These are phyloP conservation scores for Microdon myrmicae DNA, from an alignment of 2,888 invertebrate genomes.

Conservation along the genomic window DNA sequence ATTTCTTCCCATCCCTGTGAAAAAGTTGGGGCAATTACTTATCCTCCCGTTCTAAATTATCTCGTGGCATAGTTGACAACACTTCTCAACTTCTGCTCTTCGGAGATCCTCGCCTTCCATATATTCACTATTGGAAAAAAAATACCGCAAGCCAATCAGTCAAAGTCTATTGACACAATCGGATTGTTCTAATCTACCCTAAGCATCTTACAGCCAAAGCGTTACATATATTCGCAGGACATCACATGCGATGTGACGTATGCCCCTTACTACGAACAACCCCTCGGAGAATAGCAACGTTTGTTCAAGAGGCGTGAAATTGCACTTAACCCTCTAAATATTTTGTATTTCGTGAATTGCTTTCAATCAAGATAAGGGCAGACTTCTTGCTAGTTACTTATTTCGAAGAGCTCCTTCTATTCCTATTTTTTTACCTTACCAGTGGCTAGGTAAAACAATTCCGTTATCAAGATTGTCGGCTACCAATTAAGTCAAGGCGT, in stretches of 20 bases:
- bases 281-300: background rate
- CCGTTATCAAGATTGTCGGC: conserved; percentile 37
- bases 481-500: conserved; percentile 47
- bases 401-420: conserved; percentile 1
- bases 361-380: conserved; percentile 45
- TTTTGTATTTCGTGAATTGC: conserved; percentile 24
- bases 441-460: conserved; percentile 23
- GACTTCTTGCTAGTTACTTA: conserved; percentile 25
- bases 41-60: too few species aligned
- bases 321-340: conserved; percentile 55
- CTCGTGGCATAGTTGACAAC: too few species aligned
- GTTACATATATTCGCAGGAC: conserved; percentile 16
- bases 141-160: conserved; percentile 48
- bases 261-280: conserved; percentile 4
- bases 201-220: conserved; percentile 40
- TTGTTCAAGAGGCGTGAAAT: conserved; percentile 63
- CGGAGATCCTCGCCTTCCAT: too few species aligned
- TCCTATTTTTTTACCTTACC: conserved; percentile 11
- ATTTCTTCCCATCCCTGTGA: too few species aligned
- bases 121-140: too few species aligned
- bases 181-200: conserved; percentile 48
- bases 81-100: too few species aligned
- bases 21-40: too few species aligned
- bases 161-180: conserved; percentile 52
- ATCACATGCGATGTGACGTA: conserved; percentile 11